phyloP scores from a whole-genome alignment of 1,140 invertebrate genomes.

The Belonocnema kinseyi region DNA sequence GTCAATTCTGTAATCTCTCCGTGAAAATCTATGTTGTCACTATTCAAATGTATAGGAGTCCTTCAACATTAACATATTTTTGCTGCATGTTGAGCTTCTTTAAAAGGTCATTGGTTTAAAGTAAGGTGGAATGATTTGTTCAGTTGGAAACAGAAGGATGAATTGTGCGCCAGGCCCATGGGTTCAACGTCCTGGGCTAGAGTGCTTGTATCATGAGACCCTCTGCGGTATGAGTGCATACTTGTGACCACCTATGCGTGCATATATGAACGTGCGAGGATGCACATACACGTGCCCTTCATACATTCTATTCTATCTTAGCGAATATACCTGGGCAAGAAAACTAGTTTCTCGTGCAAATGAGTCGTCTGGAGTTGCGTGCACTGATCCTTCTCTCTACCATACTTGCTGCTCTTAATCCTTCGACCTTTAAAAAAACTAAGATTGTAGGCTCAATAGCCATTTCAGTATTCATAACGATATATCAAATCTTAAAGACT shows the following conservation, averaged over 20 bases:
- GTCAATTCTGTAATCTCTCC: too few species aligned
- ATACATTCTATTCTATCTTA: conserved; percentile 28
- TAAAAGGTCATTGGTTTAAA: too few species aligned
- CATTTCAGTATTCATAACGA: not conserved
- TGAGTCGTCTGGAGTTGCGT: conserved; percentile 15
- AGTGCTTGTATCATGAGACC: conserved; percentile 21
- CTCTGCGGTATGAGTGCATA: conserved; percentile 19
- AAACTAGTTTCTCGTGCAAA: conserved; percentile 29
- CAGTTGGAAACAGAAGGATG: conserved; percentile 23
- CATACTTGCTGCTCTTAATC: not conserved
- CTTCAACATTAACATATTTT: too few species aligned
- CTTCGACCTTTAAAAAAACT: not conserved
- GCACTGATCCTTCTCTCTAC: not conserved
- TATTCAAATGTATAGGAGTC: too few species aligned
- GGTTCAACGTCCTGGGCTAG: conserved; percentile 27
- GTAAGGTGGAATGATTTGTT: conserved; percentile 2
- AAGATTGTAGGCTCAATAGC: not conserved
- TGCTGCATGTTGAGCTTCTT: too few species aligned
- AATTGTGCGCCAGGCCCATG: conserved; percentile 4
- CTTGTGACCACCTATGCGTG: conserved; percentile 28
- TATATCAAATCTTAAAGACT: not conserved
- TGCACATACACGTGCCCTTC: conserved; percentile 23
- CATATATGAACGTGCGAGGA: conserved; percentile 19
- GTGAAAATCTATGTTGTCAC: too few species aligned
- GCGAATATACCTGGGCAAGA: conserved; percentile 10